Evolutionary conservation across 2,113 vertebrate species (phyloP).

Genomic region (Chionodraco myersi): DNA sequence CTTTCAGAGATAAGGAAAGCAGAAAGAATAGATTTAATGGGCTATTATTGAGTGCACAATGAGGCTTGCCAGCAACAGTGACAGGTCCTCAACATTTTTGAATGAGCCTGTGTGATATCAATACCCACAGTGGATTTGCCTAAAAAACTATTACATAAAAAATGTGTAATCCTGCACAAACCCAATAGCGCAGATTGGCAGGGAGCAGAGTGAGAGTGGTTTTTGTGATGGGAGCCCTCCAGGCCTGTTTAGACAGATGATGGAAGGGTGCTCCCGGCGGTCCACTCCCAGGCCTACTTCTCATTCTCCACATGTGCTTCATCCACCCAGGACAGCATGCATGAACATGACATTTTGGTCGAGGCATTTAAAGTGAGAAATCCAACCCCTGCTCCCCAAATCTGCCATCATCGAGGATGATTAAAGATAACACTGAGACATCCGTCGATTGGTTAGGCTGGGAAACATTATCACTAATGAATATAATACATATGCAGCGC

Average conservation of each 20-base stretch:
- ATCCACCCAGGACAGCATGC: conserved; percentile 65
- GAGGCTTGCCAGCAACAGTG: conserved; percentile 75
- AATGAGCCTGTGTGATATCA: conserved; percentile 76
- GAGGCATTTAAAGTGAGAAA: conserved; percentile 67
- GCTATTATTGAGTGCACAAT: conserved; percentile 81
- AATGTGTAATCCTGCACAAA: conserved; percentile 74
- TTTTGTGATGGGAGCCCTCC: conserved; percentile 73
- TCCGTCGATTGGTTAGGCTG: conserved; percentile 38
- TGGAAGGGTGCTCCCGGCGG: conserved; percentile 80
- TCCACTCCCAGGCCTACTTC: conserved; percentile 71
- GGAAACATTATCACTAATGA: conserved; percentile 27
- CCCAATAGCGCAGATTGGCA: conserved; percentile 47
- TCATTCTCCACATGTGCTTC: conserved; percentile 69
- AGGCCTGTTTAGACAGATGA: conserved; percentile 80
- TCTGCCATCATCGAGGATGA: conserved; percentile 44
- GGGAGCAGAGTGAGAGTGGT: conserved; percentile 53
- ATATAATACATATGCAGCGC: too few species aligned
- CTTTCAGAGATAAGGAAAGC: conserved; percentile 79
- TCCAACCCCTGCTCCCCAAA: conserved; percentile 40
- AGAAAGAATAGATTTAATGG: conserved; percentile 81
- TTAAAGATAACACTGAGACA: conserved; percentile 49
- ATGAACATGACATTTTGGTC: conserved; percentile 73
- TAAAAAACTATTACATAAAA: conserved; percentile 70
- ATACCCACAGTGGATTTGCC: conserved; percentile 73
- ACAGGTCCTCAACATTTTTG: conserved; percentile 79